Base-by-base conservation (phyloP, 1,140 invertebrate genomes). In the Anadara kagoshimensis region DNA sequence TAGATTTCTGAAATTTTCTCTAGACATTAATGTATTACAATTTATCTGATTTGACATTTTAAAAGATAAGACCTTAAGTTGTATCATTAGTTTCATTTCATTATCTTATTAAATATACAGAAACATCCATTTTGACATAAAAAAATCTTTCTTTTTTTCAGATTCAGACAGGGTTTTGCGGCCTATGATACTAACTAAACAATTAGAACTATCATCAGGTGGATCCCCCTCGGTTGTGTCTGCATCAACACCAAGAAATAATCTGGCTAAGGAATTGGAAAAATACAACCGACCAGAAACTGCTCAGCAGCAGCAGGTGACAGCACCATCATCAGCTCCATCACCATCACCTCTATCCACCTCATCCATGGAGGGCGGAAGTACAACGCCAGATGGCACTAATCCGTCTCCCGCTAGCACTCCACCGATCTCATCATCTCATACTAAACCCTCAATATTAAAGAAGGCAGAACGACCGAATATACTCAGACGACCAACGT, bases 151-250 rank as follows among this genome's bases (percentile, higher is more conserved):
- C 66, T 58, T 14, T 59, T 56, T 59, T 65, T 14, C 73, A 79
- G 78, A 80, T 61, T 83, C 85, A 12, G 88, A 90, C 73, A 80
- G 89, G 22, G 87, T 90, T 36, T 75, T 90, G 65, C 71, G 89
- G 24, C 89, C 89, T 57, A 90, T 90, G 89, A 90, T 89, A 63
- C 78, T 89, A 29, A 88, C 89, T 12, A 90, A 90, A 72, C 89
- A 90, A 66, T 76, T 90, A 67, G 89, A 89, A 47, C 78, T 89
- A 8, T 47, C 62, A 57, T 18, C n/a, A 20, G 57, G 78, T 54
- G 78, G 78, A 29, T 81, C 80, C 54, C 82, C 80, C 51, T 78
- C 87, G 49, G 78, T 83, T 64, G 75, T 86, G 22, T 81, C 85
- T 10, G 73, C 82, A 16, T 75, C 83, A 26, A 89, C 88, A 0